phyloP scores from a whole-genome alignment of 2,113 vertebrate genomes.

The Excalfactoria chinensis region DNA sequence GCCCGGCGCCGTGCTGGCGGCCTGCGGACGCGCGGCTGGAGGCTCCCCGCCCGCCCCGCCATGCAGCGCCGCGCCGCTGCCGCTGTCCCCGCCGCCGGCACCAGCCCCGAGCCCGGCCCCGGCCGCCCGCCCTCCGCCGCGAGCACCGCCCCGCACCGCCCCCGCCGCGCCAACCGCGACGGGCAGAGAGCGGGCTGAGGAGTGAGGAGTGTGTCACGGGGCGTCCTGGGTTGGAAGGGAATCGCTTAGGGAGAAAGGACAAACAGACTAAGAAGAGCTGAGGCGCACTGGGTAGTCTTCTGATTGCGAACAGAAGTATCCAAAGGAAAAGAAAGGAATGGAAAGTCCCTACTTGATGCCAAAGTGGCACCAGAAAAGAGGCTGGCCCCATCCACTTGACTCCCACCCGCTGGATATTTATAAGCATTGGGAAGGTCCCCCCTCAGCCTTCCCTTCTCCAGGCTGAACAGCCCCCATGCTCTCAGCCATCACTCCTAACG shows the following conservation, averaged over 20 bases:
- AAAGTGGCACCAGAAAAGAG: too few relatives aligned
- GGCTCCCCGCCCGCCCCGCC: neutral
- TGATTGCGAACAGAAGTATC: neutral
- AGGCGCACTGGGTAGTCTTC: too few relatives aligned
- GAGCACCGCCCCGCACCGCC: neutral
- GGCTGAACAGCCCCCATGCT: too few relatives aligned
- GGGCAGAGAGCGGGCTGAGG: too few relatives aligned
- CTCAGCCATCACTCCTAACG: too few relatives aligned
- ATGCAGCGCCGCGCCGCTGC: neutral
- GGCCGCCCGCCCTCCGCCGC: neutral
- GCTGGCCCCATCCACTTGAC: too few relatives aligned
- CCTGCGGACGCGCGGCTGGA: constrained; percentile 12
- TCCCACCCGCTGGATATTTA: too few relatives aligned
- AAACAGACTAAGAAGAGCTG: neutral
- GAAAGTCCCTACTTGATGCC: neutral
- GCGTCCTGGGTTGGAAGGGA: too few relatives aligned
- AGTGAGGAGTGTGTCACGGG: too few relatives aligned
- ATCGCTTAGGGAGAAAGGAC: neutral
- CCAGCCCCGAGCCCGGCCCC: neutral
- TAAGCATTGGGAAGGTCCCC: too few relatives aligned
- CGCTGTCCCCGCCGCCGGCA: neutral
- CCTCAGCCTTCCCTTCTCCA: too few relatives aligned
- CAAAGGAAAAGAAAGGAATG: neutral
- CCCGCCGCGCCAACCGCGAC: too few relatives aligned
- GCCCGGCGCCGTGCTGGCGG: constrained; percentile 23